Evolutionary conservation across 2,797 vertebrate species (phyloP).

Genomic region (Hemitrygon akajei): DNA sequence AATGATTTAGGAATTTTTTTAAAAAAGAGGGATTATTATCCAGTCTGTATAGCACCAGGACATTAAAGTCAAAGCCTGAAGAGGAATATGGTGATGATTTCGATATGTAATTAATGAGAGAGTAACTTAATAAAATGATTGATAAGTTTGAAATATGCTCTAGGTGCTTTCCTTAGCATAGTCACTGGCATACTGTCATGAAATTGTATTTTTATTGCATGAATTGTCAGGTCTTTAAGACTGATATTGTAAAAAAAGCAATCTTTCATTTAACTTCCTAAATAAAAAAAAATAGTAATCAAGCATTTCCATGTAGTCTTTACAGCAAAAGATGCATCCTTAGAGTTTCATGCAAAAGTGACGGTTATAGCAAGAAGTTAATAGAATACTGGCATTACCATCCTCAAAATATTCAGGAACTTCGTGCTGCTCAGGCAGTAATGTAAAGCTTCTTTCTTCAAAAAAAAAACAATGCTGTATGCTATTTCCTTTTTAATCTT

Average conservation of each 20-base stretch:
- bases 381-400: not conserved
- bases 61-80: not conserved
- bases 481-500: not conserved
- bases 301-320: not conserved
- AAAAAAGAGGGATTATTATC: not conserved
- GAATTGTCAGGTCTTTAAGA: not conserved
- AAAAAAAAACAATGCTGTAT: no score
- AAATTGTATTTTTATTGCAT: not conserved
- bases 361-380: not conserved
- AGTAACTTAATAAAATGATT: not conserved
- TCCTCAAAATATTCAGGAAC: not conserved
- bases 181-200: not conserved
- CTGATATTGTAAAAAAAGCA: not conserved
- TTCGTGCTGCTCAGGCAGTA: not conserved
- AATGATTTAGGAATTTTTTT: not conserved
- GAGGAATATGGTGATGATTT: not conserved
- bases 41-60: not conserved
- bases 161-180: not conserved
- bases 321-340: not conserved
- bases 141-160: not conserved
- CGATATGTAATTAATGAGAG: not conserved
- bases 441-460: not conserved
- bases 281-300: constrained; percentile 7
- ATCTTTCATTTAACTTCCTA: not conserved
- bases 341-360: not conserved